These are phyloP conservation scores for Eubucco bourcierii DNA, from an alignment of 2,113 vertebrate species.

Conservation along the genomic window DNA sequence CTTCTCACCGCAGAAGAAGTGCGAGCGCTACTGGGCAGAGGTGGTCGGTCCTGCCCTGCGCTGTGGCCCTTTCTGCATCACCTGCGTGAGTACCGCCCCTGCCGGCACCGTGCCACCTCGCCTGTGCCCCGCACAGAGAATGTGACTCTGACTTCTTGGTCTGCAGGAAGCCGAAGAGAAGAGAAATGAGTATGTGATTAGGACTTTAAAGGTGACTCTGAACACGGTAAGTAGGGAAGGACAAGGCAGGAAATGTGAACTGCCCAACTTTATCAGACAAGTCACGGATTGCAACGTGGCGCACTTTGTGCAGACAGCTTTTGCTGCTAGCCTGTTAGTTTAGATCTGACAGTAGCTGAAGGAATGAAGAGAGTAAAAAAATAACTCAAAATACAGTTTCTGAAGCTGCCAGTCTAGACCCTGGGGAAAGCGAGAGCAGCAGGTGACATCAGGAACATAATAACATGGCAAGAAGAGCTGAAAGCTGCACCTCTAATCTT, in stretches of 20 bases:
- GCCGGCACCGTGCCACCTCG: not conserved
- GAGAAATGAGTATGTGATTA: constrained; percentile 86
- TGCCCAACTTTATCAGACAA: not conserved
- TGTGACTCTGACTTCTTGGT: not conserved
- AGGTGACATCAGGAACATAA: not conserved
- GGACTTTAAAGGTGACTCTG: constrained; percentile 83
- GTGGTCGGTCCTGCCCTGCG: constrained; percentile 63
- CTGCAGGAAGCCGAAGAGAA: constrained; percentile 84
- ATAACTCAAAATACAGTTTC: not conserved
- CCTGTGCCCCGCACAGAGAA: accelerated
- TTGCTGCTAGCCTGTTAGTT: not conserved
- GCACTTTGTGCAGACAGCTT: not conserved
- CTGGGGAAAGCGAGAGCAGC: not conserved
- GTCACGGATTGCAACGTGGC: not conserved
- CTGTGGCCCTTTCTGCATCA: constrained; percentile 83
- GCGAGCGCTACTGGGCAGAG: constrained; percentile 92
- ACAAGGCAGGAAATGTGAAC: not conserved
- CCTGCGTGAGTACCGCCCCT: constrained; percentile 84
- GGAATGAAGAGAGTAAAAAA: not conserved
- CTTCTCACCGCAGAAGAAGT: constrained; percentile 88
- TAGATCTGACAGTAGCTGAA: not conserved
- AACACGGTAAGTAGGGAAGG: constrained; percentile 78
- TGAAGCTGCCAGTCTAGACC: not conserved
- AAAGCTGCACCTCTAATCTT: not conserved
- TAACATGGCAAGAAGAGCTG: not conserved